Conservation (phyloP, 2,888 invertebrate genomes). For the Ophonus ardosiacus region DNA sequence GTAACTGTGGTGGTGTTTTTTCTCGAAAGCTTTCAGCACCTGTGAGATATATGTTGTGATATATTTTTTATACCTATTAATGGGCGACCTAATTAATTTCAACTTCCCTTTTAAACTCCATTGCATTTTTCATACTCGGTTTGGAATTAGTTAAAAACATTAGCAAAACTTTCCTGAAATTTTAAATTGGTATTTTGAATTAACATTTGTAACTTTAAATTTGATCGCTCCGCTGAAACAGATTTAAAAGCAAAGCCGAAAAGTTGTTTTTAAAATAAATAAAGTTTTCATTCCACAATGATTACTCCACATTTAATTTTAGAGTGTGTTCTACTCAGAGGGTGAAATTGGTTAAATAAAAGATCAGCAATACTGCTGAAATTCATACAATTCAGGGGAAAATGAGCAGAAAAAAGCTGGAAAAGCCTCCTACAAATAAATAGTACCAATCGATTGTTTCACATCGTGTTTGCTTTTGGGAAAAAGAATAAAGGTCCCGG, state of each 20-base stretch:
- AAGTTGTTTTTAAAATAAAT: not conserved
- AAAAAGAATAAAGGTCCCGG: not conserved
- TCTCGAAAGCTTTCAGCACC: not conserved
- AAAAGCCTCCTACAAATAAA: slow-evolving; percentile 28
- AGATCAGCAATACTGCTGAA: not conserved
- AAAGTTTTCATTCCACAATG: not conserved
- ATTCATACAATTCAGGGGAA: not conserved
- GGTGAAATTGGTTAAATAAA: slow-evolving; percentile 7
- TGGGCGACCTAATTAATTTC: not conserved
- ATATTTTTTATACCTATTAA: not conserved
- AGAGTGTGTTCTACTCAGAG: not conserved
- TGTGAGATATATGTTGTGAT: not conserved
- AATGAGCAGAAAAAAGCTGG: slow-evolving; percentile 3
- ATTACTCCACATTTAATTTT: not conserved
- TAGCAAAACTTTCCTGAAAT: not conserved
- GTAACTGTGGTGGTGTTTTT: too few species aligned
- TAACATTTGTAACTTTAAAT: not conserved
- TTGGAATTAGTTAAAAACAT: not conserved
- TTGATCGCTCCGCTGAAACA: not conserved
- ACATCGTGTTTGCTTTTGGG: slow-evolving; percentile 42
- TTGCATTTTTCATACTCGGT: not conserved
- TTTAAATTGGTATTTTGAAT: not conserved
- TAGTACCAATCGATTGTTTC: slow-evolving; percentile 52
- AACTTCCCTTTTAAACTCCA: not conserved
- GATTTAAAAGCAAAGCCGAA: not conserved